Evolutionary conservation across 2,797 vertebrate genomes (phyloP), one percentile per base, ranked within the genome.

Genomic region (Phylloscopus collybita): DNA sequence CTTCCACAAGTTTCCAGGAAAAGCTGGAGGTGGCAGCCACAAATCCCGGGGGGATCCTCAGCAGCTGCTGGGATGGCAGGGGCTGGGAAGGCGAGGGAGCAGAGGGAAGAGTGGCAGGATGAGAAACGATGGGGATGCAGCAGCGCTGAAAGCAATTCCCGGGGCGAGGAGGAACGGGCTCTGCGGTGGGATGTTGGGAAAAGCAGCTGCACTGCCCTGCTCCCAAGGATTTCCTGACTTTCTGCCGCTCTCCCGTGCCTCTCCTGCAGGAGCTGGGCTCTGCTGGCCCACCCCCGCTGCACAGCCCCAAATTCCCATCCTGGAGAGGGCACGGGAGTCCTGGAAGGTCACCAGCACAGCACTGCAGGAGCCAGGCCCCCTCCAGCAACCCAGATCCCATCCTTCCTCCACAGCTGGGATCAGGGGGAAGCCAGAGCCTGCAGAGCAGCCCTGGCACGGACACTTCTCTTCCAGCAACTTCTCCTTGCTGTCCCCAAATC

Each of bases 71-170:
- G 59, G 19, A 11, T 1, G 10, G 3, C 2, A 7, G 80, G 60
- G 73, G 80, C 47, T 56, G 32, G 32, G 86, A 72, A 29, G 1
- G 1, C 0, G 2, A 40, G 23, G 61, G 38, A 69, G 34, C 67
- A 74, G 0, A 0, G 74, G 0, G 4, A 36, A 2, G 40, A 50
- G 19, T 0, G 1, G 56, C 14, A 16, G 36, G 59, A 19, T 56
- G 67, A 51, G 53, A 44, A 56, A 18, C 0, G 21, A 6, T 16
- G 50, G 54, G 6, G 32, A 32, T 19, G 8, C 11, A 27, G 7
- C 11, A 30, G 47, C 1, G 3, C 44, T 45, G 71, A 29, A 47
- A 79, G 38, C 27, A 10, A 4, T 29, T 44, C 40, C 80, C 50
- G 23, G 53, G 56, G 22, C 0, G 25, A 45, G 64, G 56, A 10